Percentiles rank a stretch among this genome's conserved stretches.
Conservation (phyloP, 2,888 invertebrate genomes). For the Stenchaetothrips biformis region DNA sequence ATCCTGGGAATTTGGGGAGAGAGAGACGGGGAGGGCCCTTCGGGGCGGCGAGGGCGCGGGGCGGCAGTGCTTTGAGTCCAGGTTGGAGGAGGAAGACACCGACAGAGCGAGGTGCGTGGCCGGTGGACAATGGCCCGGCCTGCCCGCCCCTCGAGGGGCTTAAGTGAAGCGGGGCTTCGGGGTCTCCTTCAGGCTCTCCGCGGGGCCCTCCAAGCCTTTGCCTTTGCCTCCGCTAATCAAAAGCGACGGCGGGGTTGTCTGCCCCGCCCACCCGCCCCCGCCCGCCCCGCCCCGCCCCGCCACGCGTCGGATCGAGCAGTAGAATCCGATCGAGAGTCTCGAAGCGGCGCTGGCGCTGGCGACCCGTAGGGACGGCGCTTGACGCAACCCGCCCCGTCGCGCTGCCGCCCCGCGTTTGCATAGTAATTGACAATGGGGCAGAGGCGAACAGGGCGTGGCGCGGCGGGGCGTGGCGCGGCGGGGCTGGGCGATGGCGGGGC, state of each 20-base stretch:
- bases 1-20: no score
- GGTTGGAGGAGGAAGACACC: not conserved
- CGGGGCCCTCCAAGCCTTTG: not conserved
- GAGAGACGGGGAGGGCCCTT: not conserved
- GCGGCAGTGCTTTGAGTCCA: not conserved
- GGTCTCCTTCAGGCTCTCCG: not conserved
- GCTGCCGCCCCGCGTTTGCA: not conserved
- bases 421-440: not conserved
- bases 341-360: not conserved
- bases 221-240: slow-evolving; percentile 1
- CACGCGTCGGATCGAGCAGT: not conserved
- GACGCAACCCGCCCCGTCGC: not conserved
- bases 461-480: not conserved
- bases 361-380: not conserved
- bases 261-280: not conserved
- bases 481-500: no score
- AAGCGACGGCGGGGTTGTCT: not conserved
- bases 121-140: not conserved
- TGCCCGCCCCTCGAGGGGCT: not conserved
- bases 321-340: not conserved
- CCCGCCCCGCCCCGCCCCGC: not conserved
- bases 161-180: not conserved
- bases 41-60: not conserved
- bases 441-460: not conserved
- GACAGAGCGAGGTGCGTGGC: not conserved